Conservation (phyloP, 2,113 vertebrate species). For the Heterotilapia buettikoferi region DNA sequence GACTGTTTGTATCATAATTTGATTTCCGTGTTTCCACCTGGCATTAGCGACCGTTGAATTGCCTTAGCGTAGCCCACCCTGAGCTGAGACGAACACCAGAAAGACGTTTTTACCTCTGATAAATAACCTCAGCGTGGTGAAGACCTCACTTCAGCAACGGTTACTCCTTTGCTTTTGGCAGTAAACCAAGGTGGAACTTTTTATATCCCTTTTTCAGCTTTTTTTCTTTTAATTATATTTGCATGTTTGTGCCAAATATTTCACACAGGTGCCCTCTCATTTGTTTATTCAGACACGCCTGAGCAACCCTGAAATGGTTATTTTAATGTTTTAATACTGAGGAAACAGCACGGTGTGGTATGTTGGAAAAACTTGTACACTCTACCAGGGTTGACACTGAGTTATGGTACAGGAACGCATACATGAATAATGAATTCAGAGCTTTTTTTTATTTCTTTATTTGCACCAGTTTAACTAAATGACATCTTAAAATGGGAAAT, state of each 20-base stretch:
- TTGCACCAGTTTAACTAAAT: not conserved
- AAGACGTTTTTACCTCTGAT: constrained; percentile 35
- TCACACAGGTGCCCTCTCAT: constrained; percentile 29
- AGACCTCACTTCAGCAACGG: not conserved
- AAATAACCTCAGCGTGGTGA: not conserved
- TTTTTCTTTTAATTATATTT: constrained; percentile 18
- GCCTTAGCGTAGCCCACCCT: constrained; percentile 56
- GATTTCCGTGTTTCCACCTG: constrained; percentile 29
- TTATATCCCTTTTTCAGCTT: not conserved
- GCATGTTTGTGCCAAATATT: constrained; percentile 44
- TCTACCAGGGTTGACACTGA: not conserved
- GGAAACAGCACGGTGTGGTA: not conserved
- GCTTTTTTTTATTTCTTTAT: not conserved
- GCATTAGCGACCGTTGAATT: constrained; percentile 37
- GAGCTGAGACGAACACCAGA: constrained; percentile 30
- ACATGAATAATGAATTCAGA: not conserved
- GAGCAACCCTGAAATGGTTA: not conserved
- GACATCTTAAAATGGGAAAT: not conserved
- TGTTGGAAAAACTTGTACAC: not conserved
- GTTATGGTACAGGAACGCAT: not conserved
- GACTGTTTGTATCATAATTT: constrained; percentile 1
- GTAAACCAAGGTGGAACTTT: not conserved
- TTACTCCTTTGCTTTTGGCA: constrained; percentile 19
- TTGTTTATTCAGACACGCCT: not conserved
- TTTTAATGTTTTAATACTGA: not conserved